Base-by-base conservation (phyloP, 1,140 invertebrate genomes). In the Stegodyphus dumicola region DNA sequence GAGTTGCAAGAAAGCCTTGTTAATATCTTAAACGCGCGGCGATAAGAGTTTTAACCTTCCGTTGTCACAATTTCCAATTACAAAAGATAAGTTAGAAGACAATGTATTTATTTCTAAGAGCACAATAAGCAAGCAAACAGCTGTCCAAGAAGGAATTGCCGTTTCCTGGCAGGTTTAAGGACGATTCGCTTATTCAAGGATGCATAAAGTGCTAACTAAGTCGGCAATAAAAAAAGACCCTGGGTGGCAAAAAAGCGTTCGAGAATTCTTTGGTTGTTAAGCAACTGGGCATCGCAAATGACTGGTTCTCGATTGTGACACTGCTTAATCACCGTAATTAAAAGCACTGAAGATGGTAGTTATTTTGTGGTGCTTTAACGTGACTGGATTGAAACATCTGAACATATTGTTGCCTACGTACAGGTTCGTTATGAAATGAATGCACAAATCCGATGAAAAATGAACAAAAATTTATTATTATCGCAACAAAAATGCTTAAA, bases 301-400 rank as follows among this genome's bases (percentile, higher is more conserved):
- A 33, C 33, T 33, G 33, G 33, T 33, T 33, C 33, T 33, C 33
- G 33, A 78, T 18, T n/a, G 66, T 54, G 49, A 60, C 56, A 11
- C 9, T 11, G 9, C 1, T 11, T 15, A 15, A 80, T 81, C 53
- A 64, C 73, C 64, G 11, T 81, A 81, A 81, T 73, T 81, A 81
- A 81, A 81, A 73, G 15, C 78, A 5, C 5, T 15, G 53, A 60
- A 73, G 51, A 73, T 64, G 67, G 78, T 80, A 49, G 71, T 81
- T 81, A 69, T 80, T 52, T 18, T 73, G 18, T 73, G 52, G 7
- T 49, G 54, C 5, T 7, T 6, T 53, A 73, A 73, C 78, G 78
- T 81, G 78, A 81, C 78, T 71, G 11, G 78, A 17, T 73, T 81
- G 51, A 49, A 60, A 64, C 33, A 33, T 33, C 33, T 33, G 33